These are phyloP conservation scores for Chloromyia formosa DNA, from an alignment of 2,888 invertebrate genomes.

Conservation along the genomic window DNA sequence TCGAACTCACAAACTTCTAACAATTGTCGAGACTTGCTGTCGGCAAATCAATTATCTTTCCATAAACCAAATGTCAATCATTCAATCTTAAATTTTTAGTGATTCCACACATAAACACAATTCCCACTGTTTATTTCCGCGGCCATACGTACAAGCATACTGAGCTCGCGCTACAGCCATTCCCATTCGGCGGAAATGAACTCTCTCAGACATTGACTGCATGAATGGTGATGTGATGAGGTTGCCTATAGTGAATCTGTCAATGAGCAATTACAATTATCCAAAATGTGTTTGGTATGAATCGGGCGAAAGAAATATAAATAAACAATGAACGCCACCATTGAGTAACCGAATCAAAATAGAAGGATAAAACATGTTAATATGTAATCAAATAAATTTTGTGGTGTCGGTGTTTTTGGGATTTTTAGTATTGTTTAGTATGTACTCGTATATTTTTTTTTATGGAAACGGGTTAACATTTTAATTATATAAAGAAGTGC, in stretches of 20 bases:
- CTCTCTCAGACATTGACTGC: not conserved
- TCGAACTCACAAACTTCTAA: not conserved
- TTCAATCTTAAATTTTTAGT: conserved; percentile 8
- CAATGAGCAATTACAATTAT: conserved; percentile 35
- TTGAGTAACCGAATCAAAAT: not conserved
- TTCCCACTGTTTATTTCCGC: conserved; percentile 26
- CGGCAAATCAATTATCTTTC: conserved; percentile 29
- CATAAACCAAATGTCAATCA: conserved; percentile 16
- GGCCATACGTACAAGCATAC: not conserved
- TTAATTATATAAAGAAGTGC: too few relatives aligned
- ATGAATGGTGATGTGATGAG: conserved; percentile 19
- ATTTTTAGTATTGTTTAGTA: too few relatives aligned
- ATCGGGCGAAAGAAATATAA: conserved; percentile 7
- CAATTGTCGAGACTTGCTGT: conserved; percentile 10
- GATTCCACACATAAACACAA: conserved; percentile 13
- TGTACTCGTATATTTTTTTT: too few relatives aligned
- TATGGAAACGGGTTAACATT: too few relatives aligned
- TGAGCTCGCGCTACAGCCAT: not conserved
- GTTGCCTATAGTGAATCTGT: conserved; percentile 34
- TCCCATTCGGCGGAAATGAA: conserved; percentile 15
- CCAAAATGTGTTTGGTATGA: conserved; percentile 30
- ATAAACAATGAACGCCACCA: conserved; percentile 24
- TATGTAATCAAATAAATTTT: too few relatives aligned
- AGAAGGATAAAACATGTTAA: too few relatives aligned
- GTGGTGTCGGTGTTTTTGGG: too few relatives aligned